These are phyloP conservation scores for Caenorhabditis sp. DNA, from an alignment of 2,888 invertebrate genomes.

Conservation along the genomic window DNA sequence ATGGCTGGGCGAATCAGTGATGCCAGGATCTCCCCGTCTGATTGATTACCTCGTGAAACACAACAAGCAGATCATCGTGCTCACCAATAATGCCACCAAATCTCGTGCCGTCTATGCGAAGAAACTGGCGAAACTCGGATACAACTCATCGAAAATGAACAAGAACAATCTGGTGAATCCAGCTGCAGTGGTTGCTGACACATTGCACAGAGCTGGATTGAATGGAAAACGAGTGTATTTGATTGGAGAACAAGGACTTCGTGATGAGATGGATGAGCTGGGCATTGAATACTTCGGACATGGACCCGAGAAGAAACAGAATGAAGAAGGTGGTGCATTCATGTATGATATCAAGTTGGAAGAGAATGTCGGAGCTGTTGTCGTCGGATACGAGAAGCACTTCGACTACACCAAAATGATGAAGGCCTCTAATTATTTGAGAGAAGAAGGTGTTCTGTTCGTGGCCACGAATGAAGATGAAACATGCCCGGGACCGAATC, in stretches of 20 bases:
- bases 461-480: constrained; percentile 96
- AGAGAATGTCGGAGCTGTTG: constrained; percentile 90
- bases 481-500: constrained; percentile 87
- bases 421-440: constrained; percentile 93
- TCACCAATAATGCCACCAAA: constrained; percentile 94
- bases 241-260: constrained; percentile 90
- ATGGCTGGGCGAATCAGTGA: constrained; percentile 80
- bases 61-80: constrained; percentile 85
- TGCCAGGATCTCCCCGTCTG: constrained; percentile 78
- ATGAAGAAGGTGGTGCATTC: constrained; percentile 74
- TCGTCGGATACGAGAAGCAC: constrained; percentile 95
- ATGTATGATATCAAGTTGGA: constrained; percentile 81
- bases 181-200: constrained; percentile 81
- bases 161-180: constrained; percentile 81
- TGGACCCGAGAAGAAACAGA: constrained; percentile 76
- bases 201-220: constrained; percentile 74
- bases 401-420: constrained; percentile 93
- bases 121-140: constrained; percentile 89
- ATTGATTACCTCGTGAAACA: constrained; percentile 74
- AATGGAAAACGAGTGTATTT: constrained; percentile 86
- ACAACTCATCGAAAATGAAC: constrained; percentile 84
- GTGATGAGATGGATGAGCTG: constrained; percentile 90
- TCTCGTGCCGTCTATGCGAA: constrained; percentile 88
- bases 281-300: constrained; percentile 86
- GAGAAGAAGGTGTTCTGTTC: constrained; percentile 85